These are phyloP conservation scores for Pseudoips prasinana DNA, from an alignment of 2,888 invertebrate species.

Conservation along the genomic window DNA sequence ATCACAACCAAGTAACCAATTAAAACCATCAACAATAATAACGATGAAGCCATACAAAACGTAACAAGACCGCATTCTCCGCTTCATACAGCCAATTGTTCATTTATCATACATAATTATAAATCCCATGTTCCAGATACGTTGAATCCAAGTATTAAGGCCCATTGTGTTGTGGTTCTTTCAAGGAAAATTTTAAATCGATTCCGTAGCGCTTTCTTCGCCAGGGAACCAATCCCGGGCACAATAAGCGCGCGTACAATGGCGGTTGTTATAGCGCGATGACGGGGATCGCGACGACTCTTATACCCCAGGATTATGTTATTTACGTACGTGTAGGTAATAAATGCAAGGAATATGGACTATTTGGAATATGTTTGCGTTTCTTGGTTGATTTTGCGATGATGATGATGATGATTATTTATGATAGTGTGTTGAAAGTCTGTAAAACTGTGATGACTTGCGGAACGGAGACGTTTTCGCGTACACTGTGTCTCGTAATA, in stretches of 20 bases:
- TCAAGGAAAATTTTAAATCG: slow-evolving; percentile 75
- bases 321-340: slow-evolving; percentile 46
- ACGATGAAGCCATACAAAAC: too few species aligned
- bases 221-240: slow-evolving; percentile 71
- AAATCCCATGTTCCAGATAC: slow-evolving; percentile 49
- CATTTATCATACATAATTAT: slow-evolving; percentile 34
- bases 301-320: slow-evolving; percentile 65
- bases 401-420: too few species aligned
- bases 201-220: slow-evolving; percentile 69
- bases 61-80: too few species aligned
- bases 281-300: slow-evolving; percentile 61
- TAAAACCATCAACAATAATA: too few species aligned
- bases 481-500: too few species aligned
- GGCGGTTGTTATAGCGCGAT: slow-evolving; percentile 58
- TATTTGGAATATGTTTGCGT: too few species aligned
- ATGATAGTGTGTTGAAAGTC: too few species aligned
- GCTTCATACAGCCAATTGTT: slow-evolving; percentile 3
- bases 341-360: too few species aligned
- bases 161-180: slow-evolving; percentile 68
- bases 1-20: too few species aligned
- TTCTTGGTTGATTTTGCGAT: too few species aligned
- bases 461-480: too few species aligned
- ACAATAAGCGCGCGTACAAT: slow-evolving; percentile 74
- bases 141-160: slow-evolving; percentile 62
- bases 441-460: too few species aligned